Base-by-base conservation (phyloP, 1,140 invertebrate species). In the Pogonomyrmex californicus region DNA sequence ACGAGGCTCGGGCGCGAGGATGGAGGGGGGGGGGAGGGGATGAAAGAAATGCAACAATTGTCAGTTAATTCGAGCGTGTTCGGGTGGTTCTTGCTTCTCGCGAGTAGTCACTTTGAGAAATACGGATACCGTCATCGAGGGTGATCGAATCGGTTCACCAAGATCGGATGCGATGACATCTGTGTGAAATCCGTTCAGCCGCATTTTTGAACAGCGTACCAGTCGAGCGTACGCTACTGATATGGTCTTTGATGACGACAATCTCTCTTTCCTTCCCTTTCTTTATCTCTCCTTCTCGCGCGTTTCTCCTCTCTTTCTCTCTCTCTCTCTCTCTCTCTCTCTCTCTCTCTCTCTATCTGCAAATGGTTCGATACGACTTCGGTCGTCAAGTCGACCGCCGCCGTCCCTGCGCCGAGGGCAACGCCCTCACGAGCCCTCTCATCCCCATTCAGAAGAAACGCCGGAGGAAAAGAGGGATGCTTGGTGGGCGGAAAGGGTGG, bases 391-490 rank as follows among this genome's bases (percentile, higher is more conserved):
- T 89, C 90, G 86, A 87, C 86, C 87, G 78, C 66, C 87, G 88
- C 66, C 89, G 87, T 86, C 85, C 65, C 86, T 88, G 68, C 79
- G 17, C 62, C 41, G 87, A 47, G 89, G 90, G 88, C 91, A 89
- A 88, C 87, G 91, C 91, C 91, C 91, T 92, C 89, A 30, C 68
- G 62, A 70, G 58, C 75, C 82, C 83, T 91, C 87, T 90, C 89
- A 81, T 87, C 71, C 87, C 86, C 89, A 90, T 87, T 90, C 82
- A 86, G 88, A 88, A 87, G 82, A 87, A 89, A 85, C 79, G 81
- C 71, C 54, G 86, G 88, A 87, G 86, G 79, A 79, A 90, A 86
- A 73, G 85, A 60, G 86, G 56, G 77, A 82, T 56, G 71, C 71
- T 5, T 51, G 77, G 65, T 62, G 66, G 70, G 56, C 23, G 54